Evolutionary conservation across 2,113 vertebrate genomes (phyloP).

Genomic region (Megaleporinus macrocephalus): DNA sequence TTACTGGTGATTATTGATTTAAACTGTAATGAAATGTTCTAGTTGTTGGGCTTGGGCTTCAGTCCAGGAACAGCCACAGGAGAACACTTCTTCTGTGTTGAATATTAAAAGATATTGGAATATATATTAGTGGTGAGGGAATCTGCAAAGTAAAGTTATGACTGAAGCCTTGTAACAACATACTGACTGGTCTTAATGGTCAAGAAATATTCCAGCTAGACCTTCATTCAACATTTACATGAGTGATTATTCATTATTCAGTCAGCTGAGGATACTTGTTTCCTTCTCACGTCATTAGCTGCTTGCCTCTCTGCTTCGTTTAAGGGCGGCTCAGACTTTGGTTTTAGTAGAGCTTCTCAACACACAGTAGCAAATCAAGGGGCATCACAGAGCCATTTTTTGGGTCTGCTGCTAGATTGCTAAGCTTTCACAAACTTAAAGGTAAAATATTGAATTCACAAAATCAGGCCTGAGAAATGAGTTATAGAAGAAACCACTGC

Average conservation of each 20-base stretch:
- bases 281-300: not conserved
- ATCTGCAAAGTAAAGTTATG: too few relatives aligned
- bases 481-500: not conserved
- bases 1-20: constrained; percentile 14
- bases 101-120: not conserved
- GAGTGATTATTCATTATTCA: not conserved
- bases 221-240: not conserved
- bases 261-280: not conserved
- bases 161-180: not conserved
- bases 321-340: not conserved
- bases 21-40: not conserved
- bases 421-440: constrained; percentile 12
- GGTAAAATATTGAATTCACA: not conserved
- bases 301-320: not conserved
- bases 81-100: not conserved
- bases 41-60: not conserved
- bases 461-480: not conserved
- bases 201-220: not conserved
- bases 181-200: not conserved
- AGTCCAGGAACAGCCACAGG: not conserved
- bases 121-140: too few relatives aligned
- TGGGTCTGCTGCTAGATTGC: not conserved
- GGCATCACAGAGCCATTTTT: not conserved
- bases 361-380: constrained; percentile 16
- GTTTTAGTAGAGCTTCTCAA: not conserved